phyloP scores from a whole-genome alignment of 53 echinoderm and acorn worm genomes.

The Antedon mediterranea region DNA sequence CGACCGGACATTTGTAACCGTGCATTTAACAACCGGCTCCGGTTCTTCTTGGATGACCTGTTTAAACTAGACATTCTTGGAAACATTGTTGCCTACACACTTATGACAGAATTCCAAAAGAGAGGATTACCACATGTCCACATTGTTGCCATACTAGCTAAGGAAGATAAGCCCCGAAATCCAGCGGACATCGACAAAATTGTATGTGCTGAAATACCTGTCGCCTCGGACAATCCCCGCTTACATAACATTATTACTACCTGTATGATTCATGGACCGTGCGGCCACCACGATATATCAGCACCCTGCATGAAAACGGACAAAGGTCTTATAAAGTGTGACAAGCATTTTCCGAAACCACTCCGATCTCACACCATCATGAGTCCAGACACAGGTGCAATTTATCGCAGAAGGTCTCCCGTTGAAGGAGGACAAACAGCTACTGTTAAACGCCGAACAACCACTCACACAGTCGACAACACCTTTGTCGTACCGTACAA shows the following conservation, averaged over 20 bases:
- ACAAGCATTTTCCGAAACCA: constrained; percentile 7
- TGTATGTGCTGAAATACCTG: no score
- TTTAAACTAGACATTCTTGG: background rate
- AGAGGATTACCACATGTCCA: constrained; percentile 2
- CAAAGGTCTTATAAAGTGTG: background rate
- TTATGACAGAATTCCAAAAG: constrained; percentile 2
- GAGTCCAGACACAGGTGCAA: background rate
- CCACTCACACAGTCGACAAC: background rate
- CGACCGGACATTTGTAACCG: background rate
- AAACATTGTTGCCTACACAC: background rate
- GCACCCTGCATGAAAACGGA: constrained; percentile 2
- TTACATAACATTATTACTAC: background rate
- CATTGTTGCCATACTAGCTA: background rate
- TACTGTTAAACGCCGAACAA: background rate
- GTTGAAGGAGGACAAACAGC: background rate
- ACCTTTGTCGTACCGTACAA: constrained; percentile 5
- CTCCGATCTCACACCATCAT: background rate
- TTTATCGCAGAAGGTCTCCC: constrained; percentile 2
- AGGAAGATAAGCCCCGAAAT: background rate
- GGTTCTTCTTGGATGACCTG: background rate
- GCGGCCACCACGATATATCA: background rate
- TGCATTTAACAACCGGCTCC: background rate
- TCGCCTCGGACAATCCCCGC: background rate
- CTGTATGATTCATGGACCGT: constrained; percentile 5
- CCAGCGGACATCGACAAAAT: background rate